phyloP scores from a whole-genome alignment of 2,888 invertebrate genomes.

The Drosophila melanocephala region DNA sequence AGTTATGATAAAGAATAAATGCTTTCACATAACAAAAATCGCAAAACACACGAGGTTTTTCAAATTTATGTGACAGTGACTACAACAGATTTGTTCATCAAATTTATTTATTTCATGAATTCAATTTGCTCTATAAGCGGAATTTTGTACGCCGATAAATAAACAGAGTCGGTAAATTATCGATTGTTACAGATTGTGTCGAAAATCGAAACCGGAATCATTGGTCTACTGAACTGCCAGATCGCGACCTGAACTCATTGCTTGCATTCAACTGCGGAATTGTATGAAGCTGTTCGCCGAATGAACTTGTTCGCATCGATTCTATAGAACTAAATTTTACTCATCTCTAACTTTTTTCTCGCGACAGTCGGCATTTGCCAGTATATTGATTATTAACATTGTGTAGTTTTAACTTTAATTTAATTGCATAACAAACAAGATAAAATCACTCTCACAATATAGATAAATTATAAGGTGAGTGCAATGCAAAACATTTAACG shows the following conservation, averaged over 20 bases:
- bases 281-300: background rate
- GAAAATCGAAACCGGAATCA: background rate
- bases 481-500: background rate
- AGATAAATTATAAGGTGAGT: constrained; percentile 35
- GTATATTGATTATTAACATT: constrained; percentile 49
- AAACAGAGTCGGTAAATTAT: background rate
- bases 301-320: background rate
- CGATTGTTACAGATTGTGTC: background rate
- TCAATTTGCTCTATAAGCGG: background rate
- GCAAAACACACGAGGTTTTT: background rate
- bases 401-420: constrained; percentile 8
- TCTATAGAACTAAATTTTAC: background rate
- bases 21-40: background rate
- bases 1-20: background rate
- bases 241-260: background rate
- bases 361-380: constrained; percentile 35
- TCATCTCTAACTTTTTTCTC: constrained; percentile 33
- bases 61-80: background rate
- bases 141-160: background rate
- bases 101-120: background rate
- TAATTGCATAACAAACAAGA: constrained; percentile 16
- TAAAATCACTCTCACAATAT: background rate
- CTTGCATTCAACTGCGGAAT: background rate
- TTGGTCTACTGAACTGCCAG: background rate
- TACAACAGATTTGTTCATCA: background rate